These are phyloP conservation scores for Setophaga petechia DNA, from an alignment of 2,113 vertebrate genomes.

Conservation along the genomic window DNA sequence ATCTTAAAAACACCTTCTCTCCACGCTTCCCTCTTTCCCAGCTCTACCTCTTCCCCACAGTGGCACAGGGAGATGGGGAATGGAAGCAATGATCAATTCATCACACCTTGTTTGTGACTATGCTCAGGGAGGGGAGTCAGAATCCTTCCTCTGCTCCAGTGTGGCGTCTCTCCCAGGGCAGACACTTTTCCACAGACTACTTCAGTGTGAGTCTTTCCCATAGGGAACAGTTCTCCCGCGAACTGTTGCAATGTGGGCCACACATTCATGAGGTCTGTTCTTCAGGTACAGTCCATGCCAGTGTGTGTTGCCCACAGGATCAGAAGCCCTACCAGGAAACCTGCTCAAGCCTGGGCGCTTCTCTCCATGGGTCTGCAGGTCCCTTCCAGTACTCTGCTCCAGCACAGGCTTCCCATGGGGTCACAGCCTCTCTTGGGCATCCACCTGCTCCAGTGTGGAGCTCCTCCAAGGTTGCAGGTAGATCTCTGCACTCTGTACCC, in stretches of 20 bases:
- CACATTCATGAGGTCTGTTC: neutral
- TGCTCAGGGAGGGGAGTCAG: neutral
- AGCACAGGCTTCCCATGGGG: neutral
- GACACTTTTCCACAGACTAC: neutral
- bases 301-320: neutral
- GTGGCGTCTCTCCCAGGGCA: neutral
- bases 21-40: neutral
- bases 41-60: neutral
- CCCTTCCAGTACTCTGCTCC: neutral
- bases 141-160: neutral
- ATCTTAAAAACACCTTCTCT: neutral
- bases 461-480: neutral
- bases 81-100: neutral
- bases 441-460: neutral
- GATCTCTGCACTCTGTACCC: neutral
- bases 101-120: neutral
- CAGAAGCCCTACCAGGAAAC: neutral
- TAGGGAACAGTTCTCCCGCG: neutral
- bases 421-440: neutral
- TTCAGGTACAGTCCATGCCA: neutral
- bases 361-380: neutral
- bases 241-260: neutral
- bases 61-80: neutral
- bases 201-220: neutral
- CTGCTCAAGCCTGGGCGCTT: neutral